These are phyloP conservation scores for Drosophila sp. DNA, from an alignment of 1,140 invertebrate genomes.

Conservation along the genomic window DNA sequence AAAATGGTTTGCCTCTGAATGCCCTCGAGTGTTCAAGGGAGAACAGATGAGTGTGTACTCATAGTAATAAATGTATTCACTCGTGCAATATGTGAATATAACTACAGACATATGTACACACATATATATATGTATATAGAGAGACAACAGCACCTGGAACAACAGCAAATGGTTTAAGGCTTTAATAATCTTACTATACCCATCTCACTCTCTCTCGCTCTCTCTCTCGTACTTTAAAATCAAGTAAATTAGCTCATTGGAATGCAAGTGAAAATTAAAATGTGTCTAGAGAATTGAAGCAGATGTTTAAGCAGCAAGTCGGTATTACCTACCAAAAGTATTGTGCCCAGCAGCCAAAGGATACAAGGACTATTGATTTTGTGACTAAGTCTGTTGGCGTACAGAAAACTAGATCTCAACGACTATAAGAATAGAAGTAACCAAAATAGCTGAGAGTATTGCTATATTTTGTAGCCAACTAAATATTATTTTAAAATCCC, in stretches of 20 bases:
- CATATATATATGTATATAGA: not conserved
- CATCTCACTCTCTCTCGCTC: no score
- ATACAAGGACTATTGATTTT: no score
- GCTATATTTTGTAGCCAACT: no score
- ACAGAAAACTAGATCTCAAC: no score
- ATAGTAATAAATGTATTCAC: not conserved
- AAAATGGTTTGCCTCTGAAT: not conserved
- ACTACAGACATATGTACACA: no score
- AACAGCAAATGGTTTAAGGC: slow-evolving; percentile 23
- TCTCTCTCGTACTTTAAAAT: slow-evolving; percentile 16
- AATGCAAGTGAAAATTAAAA: slow-evolving; percentile 55
- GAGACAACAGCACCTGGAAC: slow-evolving; percentile 5
- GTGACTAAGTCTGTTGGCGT: no score
- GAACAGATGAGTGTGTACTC: not conserved
- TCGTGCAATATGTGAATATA: not conserved
- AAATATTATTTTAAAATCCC: no score
- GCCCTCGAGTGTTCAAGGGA: not conserved
- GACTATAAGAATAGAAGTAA: no score
- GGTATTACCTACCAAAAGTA: slow-evolving; percentile 43
- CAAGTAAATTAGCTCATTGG: slow-evolving; percentile 42
- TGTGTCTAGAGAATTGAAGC: slow-evolving; percentile 43
- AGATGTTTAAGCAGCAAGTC: slow-evolving; percentile 52
- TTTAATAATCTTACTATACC: slow-evolving; percentile 2
- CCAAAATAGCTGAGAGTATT: no score
- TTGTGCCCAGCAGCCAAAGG: not conserved